Evolutionary conservation across 2,888 invertebrate genomes (phyloP).

Genomic region (Beris chalybata): DNA sequence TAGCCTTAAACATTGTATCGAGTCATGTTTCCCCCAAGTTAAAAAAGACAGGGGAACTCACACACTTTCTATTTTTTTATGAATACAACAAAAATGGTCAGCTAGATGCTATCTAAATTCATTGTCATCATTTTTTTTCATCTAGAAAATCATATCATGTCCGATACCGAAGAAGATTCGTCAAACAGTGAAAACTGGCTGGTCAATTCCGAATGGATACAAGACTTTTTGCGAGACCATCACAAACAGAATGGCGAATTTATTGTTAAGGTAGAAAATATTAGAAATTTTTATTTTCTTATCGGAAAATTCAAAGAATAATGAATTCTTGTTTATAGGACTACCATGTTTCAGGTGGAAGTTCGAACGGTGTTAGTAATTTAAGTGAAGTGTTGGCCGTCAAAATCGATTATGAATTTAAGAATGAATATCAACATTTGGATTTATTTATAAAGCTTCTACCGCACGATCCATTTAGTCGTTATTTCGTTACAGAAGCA

Average conservation of each 20-base stretch:
- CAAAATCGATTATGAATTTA: constrained; percentile 65
- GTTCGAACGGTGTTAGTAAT: constrained; percentile 70
- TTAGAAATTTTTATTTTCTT: not conserved
- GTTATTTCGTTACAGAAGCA: constrained; percentile 79
- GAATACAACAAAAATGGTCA: too few species aligned
- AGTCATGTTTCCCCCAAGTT: too few species aligned
- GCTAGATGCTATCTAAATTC: too few species aligned
- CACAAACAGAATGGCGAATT: constrained; percentile 43
- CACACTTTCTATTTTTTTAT: too few species aligned
- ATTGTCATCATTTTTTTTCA: not conserved
- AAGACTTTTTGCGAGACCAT: constrained; percentile 43
- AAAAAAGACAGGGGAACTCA: too few species aligned
- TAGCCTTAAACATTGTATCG: constrained; percentile 3
- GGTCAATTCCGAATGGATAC: constrained; percentile 45
- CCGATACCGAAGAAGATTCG: constrained; percentile 46
- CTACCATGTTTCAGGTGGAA: constrained; percentile 62
- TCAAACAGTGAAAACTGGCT: constrained; percentile 45
- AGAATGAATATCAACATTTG: constrained; percentile 49
- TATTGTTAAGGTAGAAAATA: constrained; percentile 41
- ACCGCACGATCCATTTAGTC: constrained; percentile 76
- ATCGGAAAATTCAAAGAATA: not conserved
- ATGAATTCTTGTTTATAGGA: constrained; percentile 42
- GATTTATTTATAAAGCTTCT: constrained; percentile 73
- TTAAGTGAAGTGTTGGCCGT: constrained; percentile 79
- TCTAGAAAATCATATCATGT: constrained; percentile 39